Conservation (phyloP, 2,113 vertebrate genomes). For the Anoura caudifer region DNA sequence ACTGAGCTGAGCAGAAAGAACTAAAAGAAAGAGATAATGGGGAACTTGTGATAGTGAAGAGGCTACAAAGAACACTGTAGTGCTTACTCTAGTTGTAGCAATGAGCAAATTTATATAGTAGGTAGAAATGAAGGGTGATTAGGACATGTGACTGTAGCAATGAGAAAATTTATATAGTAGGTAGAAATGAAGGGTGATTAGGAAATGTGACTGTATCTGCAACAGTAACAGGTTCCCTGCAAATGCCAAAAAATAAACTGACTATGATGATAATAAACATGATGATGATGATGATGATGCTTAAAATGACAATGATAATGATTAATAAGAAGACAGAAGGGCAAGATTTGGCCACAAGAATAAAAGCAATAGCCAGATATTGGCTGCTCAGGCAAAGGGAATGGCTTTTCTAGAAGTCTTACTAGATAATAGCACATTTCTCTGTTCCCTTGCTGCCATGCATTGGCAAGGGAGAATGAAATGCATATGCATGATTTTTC, state of each 20-base stretch:
- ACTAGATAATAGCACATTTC: not conserved
- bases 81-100: not conserved
- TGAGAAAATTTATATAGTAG: not conserved
- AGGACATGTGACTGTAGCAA: not conserved
- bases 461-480: slow-evolving; percentile 20
- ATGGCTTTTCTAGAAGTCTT: slow-evolving; percentile 4
- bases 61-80: not conserved
- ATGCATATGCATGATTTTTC: slow-evolving; percentile 1
- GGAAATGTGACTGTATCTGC: not conserved
- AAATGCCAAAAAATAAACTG: not conserved
- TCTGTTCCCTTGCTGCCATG: not conserved
- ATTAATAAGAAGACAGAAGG: not conserved
- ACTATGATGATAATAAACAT: not conserved
- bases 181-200: slow-evolving; percentile 1
- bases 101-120: not conserved
- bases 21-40: not conserved
- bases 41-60: not conserved
- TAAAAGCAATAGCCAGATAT: slow-evolving; percentile 1
- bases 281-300: not conserved
- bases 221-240: not conserved
- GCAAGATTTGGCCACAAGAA: not conserved
- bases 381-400: not conserved
- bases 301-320: not conserved
- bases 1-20: not conserved
- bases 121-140: not conserved